These are phyloP conservation scores for Deroplatys truncata DNA, from an alignment of 2,888 invertebrate species.

Conservation along the genomic window DNA sequence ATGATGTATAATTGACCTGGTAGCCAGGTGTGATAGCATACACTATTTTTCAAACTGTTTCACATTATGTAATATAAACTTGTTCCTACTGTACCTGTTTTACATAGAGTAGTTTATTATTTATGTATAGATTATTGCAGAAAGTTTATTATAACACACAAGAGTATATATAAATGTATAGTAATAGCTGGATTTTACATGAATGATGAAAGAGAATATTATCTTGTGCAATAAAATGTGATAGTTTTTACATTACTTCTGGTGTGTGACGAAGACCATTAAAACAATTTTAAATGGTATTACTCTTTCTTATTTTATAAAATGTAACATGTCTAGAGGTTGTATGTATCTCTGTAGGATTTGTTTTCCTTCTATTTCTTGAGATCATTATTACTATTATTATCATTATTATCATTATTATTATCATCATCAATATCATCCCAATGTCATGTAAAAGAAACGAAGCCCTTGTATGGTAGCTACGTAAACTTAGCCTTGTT, in stretches of 20 bases:
- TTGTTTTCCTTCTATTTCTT: too few relatives aligned
- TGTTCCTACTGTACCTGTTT: background rate
- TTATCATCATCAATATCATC: too few relatives aligned
- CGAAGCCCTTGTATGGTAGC: too few relatives aligned
- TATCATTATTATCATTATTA: too few relatives aligned
- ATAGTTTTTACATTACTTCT: background rate
- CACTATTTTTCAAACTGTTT: background rate
- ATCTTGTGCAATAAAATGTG: background rate
- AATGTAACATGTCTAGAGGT: background rate
- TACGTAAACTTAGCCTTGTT: too few relatives aligned
- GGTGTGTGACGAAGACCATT: background rate
- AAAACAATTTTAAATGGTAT: background rate
- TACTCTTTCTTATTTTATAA: background rate
- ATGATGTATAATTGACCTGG: too few relatives aligned
- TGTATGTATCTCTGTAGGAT: too few relatives aligned
- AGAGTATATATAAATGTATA: background rate
- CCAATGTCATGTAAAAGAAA: too few relatives aligned
- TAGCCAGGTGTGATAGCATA: too few relatives aligned
- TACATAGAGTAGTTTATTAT: background rate
- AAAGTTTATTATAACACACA: background rate
- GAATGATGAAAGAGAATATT: background rate
- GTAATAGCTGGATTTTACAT: background rate
- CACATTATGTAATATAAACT: background rate
- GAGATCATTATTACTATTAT: too few relatives aligned
- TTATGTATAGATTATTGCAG: background rate